Conservation (phyloP, 1,140 invertebrate genomes). For the Microvelia longipes region DNA sequence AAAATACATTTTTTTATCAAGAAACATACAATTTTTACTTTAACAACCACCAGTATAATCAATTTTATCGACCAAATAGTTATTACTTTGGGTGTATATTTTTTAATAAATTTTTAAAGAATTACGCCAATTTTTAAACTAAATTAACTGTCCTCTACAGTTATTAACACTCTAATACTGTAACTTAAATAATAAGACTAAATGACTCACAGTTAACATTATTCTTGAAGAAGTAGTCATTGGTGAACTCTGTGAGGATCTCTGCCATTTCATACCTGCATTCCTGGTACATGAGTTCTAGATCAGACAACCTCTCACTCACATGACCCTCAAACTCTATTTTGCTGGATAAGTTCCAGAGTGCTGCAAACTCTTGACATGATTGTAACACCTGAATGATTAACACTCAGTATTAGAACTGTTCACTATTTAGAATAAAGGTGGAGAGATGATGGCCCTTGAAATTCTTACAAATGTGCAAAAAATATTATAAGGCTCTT, state of each 20-base stretch:
- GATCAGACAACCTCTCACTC: background rate
- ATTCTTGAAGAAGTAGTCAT: background rate
- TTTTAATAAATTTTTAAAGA: background rate
- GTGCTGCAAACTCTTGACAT: background rate
- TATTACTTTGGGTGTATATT: background rate
- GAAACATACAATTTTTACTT: background rate
- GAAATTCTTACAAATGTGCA: background rate
- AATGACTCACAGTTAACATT: background rate
- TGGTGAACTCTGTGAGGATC: background rate
- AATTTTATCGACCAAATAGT: background rate
- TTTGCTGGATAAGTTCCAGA: background rate
- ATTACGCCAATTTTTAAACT: background rate
- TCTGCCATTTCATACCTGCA: background rate
- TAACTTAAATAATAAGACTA: background rate
- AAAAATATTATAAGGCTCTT: background rate
- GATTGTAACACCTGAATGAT: background rate
- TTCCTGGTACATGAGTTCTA: background rate
- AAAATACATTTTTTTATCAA: background rate
- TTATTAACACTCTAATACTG: background rate
- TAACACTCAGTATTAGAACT: background rate
- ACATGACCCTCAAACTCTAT: background rate
- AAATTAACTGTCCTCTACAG: background rate
- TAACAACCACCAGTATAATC: background rate
- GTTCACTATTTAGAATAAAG: background rate
- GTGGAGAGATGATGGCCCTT: background rate